These are phyloP conservation scores for Cryptus armator DNA, from an alignment of 2,888 invertebrate genomes.

Conservation along the genomic window DNA sequence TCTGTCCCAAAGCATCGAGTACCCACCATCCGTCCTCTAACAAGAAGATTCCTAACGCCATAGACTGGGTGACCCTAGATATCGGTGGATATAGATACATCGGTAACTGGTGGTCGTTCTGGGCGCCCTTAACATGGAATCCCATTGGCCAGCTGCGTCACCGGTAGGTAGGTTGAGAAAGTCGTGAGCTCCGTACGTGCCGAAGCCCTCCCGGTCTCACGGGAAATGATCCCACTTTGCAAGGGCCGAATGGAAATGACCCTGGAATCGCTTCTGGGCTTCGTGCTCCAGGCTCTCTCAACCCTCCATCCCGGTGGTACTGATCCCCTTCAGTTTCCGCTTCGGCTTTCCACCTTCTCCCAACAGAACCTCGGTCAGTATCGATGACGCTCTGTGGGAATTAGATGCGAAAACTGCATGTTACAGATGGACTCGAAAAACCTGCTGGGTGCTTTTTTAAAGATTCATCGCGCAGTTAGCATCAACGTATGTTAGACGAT, in stretches of 20 bases:
- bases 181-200: conserved; percentile 73
- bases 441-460: conserved; percentile 7
- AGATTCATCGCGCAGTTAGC: conserved; percentile 23
- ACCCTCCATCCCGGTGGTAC: not conserved
- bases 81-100: conserved; percentile 66
- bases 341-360: conserved; percentile 11
- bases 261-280: conserved; percentile 78
- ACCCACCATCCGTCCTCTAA: conserved; percentile 36
- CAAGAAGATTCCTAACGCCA: conserved; percentile 28
- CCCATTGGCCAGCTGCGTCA: conserved; percentile 75
- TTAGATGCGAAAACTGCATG: conserved; percentile 33
- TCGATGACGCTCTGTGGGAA: conserved; percentile 64
- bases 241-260: conserved; percentile 84
- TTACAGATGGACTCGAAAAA: conserved; percentile 44
- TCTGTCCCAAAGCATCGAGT: conserved; percentile 36
- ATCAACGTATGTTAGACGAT: not conserved
- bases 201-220: conserved; percentile 73
- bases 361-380: conserved; percentile 54
- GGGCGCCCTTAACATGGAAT: conserved; percentile 63
- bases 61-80: conserved; percentile 37
- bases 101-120: conserved; percentile 69
- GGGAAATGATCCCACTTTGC: conserved; percentile 85
- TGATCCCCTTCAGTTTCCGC: conserved; percentile 1
- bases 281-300: conserved; percentile 25
- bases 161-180: conserved; percentile 54